A percentile compares a stretch with the other conserved stretches of the same genome.
Evolutionary conservation across 2,113 vertebrate species (phyloP).

Genomic region (Conger conger): DNA sequence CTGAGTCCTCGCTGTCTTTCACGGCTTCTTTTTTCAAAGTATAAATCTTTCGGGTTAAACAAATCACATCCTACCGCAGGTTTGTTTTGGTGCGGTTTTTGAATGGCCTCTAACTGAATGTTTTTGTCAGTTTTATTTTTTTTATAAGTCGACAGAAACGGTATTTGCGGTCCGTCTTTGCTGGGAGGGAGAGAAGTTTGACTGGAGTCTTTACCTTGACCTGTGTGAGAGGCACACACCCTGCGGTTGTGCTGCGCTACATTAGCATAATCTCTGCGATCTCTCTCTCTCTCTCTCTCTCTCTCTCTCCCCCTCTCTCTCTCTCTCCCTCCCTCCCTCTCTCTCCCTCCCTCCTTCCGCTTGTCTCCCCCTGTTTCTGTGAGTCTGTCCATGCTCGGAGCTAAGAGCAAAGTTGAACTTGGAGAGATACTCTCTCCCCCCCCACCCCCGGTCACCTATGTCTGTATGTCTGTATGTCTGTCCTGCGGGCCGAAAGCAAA

Average conservation of each 20-base stretch:
- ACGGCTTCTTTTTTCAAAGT: background rate
- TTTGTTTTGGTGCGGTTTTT: background rate
- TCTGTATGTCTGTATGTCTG: background rate
- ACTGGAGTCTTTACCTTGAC: constrained; percentile 50
- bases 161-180: constrained; percentile 8
- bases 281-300: constrained; percentile 15
- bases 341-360: background rate
- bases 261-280: constrained; percentile 44
- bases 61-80: background rate
- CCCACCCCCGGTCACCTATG: background rate
- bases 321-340: background rate
- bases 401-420: background rate
- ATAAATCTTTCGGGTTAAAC: background rate
- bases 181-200: constrained; percentile 29
- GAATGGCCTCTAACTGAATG: background rate
- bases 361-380: background rate
- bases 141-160: background rate
- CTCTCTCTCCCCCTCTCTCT: background rate
- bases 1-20: background rate
- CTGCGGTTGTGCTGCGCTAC: constrained; percentile 29
- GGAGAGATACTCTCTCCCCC: background rate
- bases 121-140: background rate
- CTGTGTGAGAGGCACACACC: constrained; percentile 39
- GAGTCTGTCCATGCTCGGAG: constrained; percentile 8
- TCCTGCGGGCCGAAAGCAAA: constrained; percentile 35